Conservation (phyloP, 2,113 vertebrate species). For the western clawed frog (Xenopus tropicalis) region UCB_Xtro_10.0 CM004445.2:40284501-40285000, state of each 20-base stretch:
- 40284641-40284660: background rate
- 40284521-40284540: too few relatives aligned
- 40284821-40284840: too few relatives aligned
- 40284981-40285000: background rate
- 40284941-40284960: too few relatives aligned
- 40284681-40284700: slow-evolving; percentile 7
- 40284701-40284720: slow-evolving; percentile 29
- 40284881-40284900: background rate
- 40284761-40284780: background rate
- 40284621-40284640: background rate
- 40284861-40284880: background rate
- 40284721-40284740: too few relatives aligned
- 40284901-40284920: too few relatives aligned
- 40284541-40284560: background rate
- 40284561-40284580: background rate
- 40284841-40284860: background rate
- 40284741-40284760: too few relatives aligned
- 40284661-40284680: background rate
- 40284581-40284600: background rate
- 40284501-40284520: too few relatives aligned
- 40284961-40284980: too few relatives aligned
- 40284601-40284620: background rate
- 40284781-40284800: too few relatives aligned
- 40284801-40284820: background rate
- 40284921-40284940: too few relatives aligned